Evolutionary conservation across 2,113 vertebrate genomes (phyloP), one percentile per base, ranked within the genome.

Genomic region (Cichladusa arquata): DNA sequence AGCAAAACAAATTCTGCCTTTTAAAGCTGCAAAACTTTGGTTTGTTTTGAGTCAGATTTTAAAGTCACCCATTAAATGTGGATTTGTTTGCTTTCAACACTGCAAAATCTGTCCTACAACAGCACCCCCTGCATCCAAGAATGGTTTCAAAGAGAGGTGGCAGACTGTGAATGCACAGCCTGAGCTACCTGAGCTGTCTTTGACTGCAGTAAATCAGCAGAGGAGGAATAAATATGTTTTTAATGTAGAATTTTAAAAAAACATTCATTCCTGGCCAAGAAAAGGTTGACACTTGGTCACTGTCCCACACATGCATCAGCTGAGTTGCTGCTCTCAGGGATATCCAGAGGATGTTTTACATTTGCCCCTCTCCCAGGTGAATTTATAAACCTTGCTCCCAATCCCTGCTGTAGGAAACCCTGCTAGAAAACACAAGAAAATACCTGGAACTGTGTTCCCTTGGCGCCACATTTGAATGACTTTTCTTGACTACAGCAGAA

Each of bases 101-200:
- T 44, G 44, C 4, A 57, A 65, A 73, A 15, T 12, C 1, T 0
- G 1, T 44, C n/a, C 42, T 33, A 8, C 11, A 53, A 2, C 26
- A 40, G 38, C 8, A 26, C 12, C 50, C 64, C 12, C 33, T 42
- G 15, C 31, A 16, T 17, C 15, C 34, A 45, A 16, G 33, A 24
- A 26, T 5, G 23, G 8, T 56, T 81, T 66, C 45, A 78, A 8
- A 24, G 67, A 12, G 53, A 67, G 15, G 12, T 44, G 12, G 33
- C 9, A 64, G 64, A 53, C 26, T 34, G 1, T 13, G 36, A 85
- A 33, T 28, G 60, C 33, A 5, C 0, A 8, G 15, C 8, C 85
- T 38, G 53, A 36, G 42, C n/a, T 47, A 14, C 8, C 85, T 38
- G 51, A 36, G 42, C n/a, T 47, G 24, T 60, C n/a, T 84, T 42